Conservation (phyloP, 2,888 invertebrate species). For the Clistopyga incitator region DNA sequence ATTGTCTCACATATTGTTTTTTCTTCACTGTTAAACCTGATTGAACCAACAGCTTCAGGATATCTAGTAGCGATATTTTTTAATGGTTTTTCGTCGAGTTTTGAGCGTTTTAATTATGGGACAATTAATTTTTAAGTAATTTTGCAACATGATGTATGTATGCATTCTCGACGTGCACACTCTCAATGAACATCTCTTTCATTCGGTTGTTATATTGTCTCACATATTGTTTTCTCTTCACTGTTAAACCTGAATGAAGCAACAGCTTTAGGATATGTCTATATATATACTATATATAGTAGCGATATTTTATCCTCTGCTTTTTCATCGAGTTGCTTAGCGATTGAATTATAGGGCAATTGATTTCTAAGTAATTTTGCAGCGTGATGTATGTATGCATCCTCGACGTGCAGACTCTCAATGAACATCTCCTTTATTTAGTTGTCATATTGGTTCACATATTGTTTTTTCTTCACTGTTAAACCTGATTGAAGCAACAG, state of each 20-base stretch:
- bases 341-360: no score
- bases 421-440: constrained; percentile 20
- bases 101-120: no score
- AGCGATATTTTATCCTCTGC: no score
- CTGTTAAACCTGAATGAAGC: neutral
- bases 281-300: no score
- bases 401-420: neutral
- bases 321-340: no score
- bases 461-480: neutral
- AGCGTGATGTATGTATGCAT: no score
- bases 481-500: neutral
- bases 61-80: no score
- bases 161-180: neutral
- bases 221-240: neutral
- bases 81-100: no score
- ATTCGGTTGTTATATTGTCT: neutral
- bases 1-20: neutral
- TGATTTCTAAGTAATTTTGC: no score
- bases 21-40: neutral
- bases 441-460: neutral
- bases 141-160: constrained; percentile 24
- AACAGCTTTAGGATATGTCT: neutral
- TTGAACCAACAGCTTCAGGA: neutral
- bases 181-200: constrained; percentile 20
- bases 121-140: constrained; percentile 26